Percentiles rank a stretch among this genome's conserved stretches.
phyloP scores from a whole-genome alignment of 1,140 invertebrate species.

The Planococcus citri region DNA sequence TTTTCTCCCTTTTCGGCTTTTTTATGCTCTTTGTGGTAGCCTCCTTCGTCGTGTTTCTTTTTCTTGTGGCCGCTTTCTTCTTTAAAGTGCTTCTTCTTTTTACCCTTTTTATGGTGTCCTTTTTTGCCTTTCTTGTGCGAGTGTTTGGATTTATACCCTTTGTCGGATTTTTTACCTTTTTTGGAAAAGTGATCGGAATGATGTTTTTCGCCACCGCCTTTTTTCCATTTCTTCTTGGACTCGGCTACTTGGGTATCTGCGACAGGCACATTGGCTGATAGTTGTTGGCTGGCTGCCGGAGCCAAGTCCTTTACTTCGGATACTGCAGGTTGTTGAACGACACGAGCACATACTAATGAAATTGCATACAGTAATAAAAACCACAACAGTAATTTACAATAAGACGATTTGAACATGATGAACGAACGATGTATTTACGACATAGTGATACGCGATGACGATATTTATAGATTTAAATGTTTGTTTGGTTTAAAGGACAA shows the following conservation, averaged over 20 bases:
- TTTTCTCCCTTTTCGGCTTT: slow-evolving; percentile 48
- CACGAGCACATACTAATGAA: neutral
- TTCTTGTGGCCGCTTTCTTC: slow-evolving; percentile 50
- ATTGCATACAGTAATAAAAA: neutral
- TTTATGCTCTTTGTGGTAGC: slow-evolving; percentile 36
- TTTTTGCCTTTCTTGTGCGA: slow-evolving; percentile 50
- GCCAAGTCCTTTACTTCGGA: neutral
- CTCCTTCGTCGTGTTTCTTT: slow-evolving; percentile 44
- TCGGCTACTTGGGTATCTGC: no score
- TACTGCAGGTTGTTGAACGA: neutral
- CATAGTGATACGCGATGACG: neutral
- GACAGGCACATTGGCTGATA: neutral
- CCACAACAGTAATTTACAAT: slow-evolving; percentile 7
- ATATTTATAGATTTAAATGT: neutral
- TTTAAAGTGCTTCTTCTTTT: slow-evolving; percentile 48
- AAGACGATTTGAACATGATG: slow-evolving; percentile 9
- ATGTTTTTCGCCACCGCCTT: slow-evolving; percentile 30
- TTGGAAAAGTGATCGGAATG: slow-evolving; percentile 43
- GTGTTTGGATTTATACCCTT: slow-evolving; percentile 44
- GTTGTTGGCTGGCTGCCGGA: neutral
- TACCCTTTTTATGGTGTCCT: slow-evolving; percentile 51
- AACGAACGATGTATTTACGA: neutral
- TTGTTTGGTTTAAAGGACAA: slow-evolving; percentile 7
- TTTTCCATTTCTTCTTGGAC: slow-evolving; percentile 27
- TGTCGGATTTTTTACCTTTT: slow-evolving; percentile 44